Percentiles rank a stretch among this genome's conserved stretches.
phyloP scores from a whole-genome alignment of 64 coral and sea anemone genomes.

The Hydrozoanthus tunicans region DNA sequence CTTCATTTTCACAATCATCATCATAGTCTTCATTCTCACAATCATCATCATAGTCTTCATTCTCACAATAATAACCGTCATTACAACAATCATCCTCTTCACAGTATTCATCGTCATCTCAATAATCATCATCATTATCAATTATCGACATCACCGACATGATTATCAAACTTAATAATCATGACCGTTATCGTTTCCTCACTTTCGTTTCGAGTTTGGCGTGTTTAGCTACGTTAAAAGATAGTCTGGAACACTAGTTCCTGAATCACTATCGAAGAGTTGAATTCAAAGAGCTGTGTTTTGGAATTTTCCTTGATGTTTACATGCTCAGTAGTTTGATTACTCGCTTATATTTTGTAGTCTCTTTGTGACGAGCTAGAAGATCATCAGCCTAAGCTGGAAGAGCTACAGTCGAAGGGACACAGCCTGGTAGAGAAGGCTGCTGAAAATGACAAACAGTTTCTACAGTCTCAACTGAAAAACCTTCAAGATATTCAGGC shows the following conservation, averaged over 20 bases:
- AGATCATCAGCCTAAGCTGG: conserved; percentile 52
- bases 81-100: not conserved
- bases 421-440: conserved; percentile 51
- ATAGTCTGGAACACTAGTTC: too few relatives aligned
- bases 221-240: too few relatives aligned
- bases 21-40: not conserved
- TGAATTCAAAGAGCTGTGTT: too few relatives aligned
- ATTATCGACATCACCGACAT: not conserved
- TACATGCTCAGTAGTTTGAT: too few relatives aligned
- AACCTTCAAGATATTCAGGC: conserved; percentile 64
- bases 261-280: too few relatives aligned
- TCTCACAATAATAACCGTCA: not conserved
- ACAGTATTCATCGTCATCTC: not conserved
- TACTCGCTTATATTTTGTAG: not conserved
- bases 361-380: conserved; percentile 80
- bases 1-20: too few relatives aligned
- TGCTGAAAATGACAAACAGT: conserved; percentile 61
- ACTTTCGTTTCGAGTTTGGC: too few relatives aligned
- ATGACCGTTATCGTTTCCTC: too few relatives aligned
- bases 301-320: too few relatives aligned
- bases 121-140: not conserved
- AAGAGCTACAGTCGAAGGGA: conserved; percentile 57
- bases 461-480: conserved; percentile 70
- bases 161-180: not conserved
- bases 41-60: too few relatives aligned